Conservation (phyloP, 2,888 invertebrate species). For the Uropetala carovei region DNA sequence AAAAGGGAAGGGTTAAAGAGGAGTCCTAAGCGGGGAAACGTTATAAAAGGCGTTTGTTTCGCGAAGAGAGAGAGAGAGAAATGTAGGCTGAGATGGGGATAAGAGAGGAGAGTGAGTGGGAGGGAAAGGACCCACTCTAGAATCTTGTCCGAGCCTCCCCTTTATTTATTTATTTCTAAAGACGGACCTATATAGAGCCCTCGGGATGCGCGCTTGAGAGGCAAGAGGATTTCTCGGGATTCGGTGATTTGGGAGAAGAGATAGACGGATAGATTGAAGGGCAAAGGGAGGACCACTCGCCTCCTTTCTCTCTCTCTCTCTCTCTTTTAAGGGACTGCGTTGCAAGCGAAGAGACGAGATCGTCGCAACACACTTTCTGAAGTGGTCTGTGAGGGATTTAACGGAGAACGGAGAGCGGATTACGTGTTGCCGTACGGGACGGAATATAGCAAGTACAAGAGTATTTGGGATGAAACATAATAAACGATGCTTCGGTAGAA, state of each 20-base stretch:
- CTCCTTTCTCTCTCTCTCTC: too few relatives aligned
- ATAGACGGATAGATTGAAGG: not conserved
- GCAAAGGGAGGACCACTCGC: not conserved
- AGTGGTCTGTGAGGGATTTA: not conserved
- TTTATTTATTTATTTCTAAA: not conserved
- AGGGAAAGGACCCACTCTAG: not conserved
- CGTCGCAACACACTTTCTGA: not conserved
- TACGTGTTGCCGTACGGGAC: not conserved
- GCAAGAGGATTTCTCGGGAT: not conserved
- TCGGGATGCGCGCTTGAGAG: not conserved
- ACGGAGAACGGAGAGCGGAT: not conserved
- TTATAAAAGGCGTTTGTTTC: too few relatives aligned
- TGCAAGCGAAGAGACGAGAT: not conserved
- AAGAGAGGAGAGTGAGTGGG: not conserved
- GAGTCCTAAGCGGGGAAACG: too few relatives aligned
- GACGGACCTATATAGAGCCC: not conserved
- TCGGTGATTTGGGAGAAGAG: not conserved
- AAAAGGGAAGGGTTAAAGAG: too few relatives aligned
- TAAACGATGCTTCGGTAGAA: not conserved
- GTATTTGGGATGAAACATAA: not conserved
- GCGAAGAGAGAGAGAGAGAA: not conserved
- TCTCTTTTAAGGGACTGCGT: not conserved
- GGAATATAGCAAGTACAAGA: not conserved
- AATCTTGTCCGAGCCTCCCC: not conserved
- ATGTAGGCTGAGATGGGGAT: not conserved